Conservation (phyloP, 2,797 vertebrate genomes). For the Melanogrammus aeglefinus region DNA sequence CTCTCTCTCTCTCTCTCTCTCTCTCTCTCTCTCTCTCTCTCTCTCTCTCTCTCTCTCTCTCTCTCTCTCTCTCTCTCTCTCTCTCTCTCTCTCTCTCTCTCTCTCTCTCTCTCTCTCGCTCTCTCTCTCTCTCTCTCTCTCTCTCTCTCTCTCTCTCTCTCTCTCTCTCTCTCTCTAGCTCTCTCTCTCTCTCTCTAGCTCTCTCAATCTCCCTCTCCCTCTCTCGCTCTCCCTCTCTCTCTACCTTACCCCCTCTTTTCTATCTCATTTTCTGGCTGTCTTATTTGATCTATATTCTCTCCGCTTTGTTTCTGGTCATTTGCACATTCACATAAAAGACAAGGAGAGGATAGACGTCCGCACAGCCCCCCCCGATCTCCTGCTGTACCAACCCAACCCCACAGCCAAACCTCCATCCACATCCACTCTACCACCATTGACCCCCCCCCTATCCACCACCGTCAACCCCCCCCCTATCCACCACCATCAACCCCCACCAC, state of each 20-base stretch:
- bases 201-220: not conserved
- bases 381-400: not conserved
- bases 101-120: not conserved
- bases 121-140: not conserved
- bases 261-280: slow-evolving; percentile 7
- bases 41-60: not conserved
- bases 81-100: not conserved
- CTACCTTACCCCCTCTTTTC: slow-evolving; percentile 11
- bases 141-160: not conserved
- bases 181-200: not conserved
- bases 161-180: not conserved
- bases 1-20: not conserved
- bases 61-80: not conserved
- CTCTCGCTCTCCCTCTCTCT: not conserved
- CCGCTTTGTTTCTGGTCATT: slow-evolving; percentile 6
- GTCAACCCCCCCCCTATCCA: not conserved
- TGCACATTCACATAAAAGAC: slow-evolving; percentile 11
- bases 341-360: not conserved
- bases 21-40: not conserved
- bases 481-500: not conserved
- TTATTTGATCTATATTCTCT: slow-evolving; percentile 13
- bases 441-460: too few relatives aligned
- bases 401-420: not conserved
- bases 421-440: not conserved
- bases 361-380: not conserved